A percentile compares a stretch with the other conserved stretches of the same genome.
Conservation (phyloP, 2,797 vertebrate genomes). For the Rachycentron canadum region DNA sequence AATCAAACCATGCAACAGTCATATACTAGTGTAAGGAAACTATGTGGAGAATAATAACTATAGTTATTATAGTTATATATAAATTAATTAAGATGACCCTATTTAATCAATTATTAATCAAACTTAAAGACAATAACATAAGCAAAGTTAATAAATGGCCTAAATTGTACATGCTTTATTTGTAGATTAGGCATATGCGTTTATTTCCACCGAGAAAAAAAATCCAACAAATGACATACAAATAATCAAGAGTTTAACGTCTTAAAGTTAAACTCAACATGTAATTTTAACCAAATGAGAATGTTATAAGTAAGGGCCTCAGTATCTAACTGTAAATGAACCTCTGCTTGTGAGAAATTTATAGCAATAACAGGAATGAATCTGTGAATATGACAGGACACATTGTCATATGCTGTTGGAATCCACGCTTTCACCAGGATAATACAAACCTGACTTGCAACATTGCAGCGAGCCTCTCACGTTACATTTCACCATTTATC, state of each 20-base stretch:
- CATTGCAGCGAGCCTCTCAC: constrained; percentile 29
- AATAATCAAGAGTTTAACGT: too few relatives aligned
- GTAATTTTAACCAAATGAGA: too few relatives aligned
- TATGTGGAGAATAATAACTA: neutral
- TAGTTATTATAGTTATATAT: too few relatives aligned
- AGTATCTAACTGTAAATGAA: neutral
- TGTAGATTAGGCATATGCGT: too few relatives aligned
- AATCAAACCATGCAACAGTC: neutral
- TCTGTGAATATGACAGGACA: neutral
- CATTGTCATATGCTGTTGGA: neutral
- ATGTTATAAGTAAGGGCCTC: neutral
- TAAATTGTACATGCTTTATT: neutral
- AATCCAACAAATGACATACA: neutral
- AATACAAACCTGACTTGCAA: constrained; percentile 56
- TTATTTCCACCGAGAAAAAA: neutral
- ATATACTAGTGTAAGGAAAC: neutral
- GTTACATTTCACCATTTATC: neutral
- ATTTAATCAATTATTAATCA: neutral
- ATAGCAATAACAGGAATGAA: neutral
- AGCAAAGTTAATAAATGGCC: neutral
- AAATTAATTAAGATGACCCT: neutral
- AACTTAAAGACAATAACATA: neutral
- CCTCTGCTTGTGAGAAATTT: neutral
- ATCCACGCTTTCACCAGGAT: constrained; percentile 1
- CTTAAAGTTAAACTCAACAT: too few relatives aligned